Conservation (phyloP, 2,888 invertebrate genomes). For the Mechanitis messenoides region DNA sequence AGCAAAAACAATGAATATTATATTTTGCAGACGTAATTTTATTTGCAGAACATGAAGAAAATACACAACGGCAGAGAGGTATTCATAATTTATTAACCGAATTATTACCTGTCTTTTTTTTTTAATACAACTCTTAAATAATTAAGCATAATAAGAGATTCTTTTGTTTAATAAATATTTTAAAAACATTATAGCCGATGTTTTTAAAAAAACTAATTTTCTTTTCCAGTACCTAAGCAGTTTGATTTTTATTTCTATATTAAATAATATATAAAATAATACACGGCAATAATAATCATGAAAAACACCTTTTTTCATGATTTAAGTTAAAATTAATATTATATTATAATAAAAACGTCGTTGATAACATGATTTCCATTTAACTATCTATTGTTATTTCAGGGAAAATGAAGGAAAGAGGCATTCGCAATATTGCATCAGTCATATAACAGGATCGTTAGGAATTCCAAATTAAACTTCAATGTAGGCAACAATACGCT, state of each 20-base stretch:
- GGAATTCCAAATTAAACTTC: slow-evolving; percentile 46
- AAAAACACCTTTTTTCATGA: too few species aligned
- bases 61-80: slow-evolving; percentile 32
- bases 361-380: too few species aligned
- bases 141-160: slow-evolving; percentile 69
- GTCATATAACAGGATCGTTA: slow-evolving; percentile 35
- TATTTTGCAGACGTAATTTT: slow-evolving; percentile 19
- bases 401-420: slow-evolving; percentile 5
- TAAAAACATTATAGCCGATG: too few species aligned
- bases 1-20: too few species aligned
- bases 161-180: slow-evolving; percentile 27
- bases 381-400: too few species aligned
- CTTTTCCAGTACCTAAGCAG: too few species aligned
- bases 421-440: slow-evolving; percentile 5
- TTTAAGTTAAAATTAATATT: too few species aligned
- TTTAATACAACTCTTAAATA: slow-evolving; percentile 60
- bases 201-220: too few species aligned
- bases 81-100: slow-evolving; percentile 56
- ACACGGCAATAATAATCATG: too few species aligned
- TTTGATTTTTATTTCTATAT: too few species aligned
- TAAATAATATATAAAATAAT: too few species aligned
- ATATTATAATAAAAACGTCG: too few species aligned
- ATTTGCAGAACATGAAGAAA: slow-evolving; percentile 30
- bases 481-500: slow-evolving; percentile 46
- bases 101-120: slow-evolving; percentile 56